Base-by-base conservation (phyloP, 2,113 vertebrate genomes). In the Verasper variegatus region DNA sequence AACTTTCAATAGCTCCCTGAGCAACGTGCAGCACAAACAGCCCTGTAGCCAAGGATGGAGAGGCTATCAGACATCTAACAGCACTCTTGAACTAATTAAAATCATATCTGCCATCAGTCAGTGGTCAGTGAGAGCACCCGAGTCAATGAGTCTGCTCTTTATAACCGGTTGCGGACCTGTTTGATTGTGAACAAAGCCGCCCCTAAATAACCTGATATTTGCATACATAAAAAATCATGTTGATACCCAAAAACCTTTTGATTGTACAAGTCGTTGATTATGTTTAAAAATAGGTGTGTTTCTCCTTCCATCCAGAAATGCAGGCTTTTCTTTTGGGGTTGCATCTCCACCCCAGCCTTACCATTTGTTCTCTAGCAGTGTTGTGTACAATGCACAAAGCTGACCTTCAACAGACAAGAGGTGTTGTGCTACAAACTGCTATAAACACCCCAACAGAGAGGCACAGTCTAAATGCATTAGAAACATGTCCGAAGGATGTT, bases 51-150 rank as follows among this genome's bases (percentile, higher is more conserved):
- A 13, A 56, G 14, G 49, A 27, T 45, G 9, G 18, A 68, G 31
- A 52, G 21, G 52, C 60, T 18, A 21, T 45, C 21, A 31, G 13
- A 42, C 18, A 42, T 57, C 26, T 18, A 54, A 24, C 24, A 26
- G 15, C 15, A n/a, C 45, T 47, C 8, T 66, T 59, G 0, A 70
- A 61, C 37, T 69, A 66, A 71, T 74, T 71, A 31, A 63, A 68
- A 63, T 61, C 47, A 51, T 26, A 55, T 54, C 5, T 62, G 21
- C 18, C 54, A 1, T 57, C 55, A 42, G 49, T 20, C 71, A 58
- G 10, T 27, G 24, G 37, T 68, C 27, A 26, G 64, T 18, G 1
- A n/a, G 52, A 42, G 24, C 10, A 14, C 17, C 24, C 57, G 11
- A 37, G 9, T 58, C 55, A 18, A 26, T 49, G 17, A 26, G 26